Base-by-base conservation (phyloP, 92 coral and sea anemone genomes). In the Zoanthus sansibaricus region DNA sequence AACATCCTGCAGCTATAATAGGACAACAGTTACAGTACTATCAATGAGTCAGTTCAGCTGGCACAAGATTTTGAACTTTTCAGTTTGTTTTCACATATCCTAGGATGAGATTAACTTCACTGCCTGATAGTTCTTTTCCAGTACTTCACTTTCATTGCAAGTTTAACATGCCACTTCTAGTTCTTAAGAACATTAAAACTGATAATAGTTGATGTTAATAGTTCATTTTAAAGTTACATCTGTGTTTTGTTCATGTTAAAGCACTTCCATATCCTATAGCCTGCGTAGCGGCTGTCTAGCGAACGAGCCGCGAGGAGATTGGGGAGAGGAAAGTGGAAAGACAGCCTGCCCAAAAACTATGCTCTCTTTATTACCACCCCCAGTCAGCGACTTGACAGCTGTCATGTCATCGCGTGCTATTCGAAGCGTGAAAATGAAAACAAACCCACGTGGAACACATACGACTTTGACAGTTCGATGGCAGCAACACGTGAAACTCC, bases 171-270 rank as follows among this genome's bases (percentile, higher is more conserved):
- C 25, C 25, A 25, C 25, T 25, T 25, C 70, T 62, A 21, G 71
- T 15, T 14, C 32, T n/a, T 4, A 14, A 64, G 71, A 5, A 17
- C 21, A 64, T 17, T 64, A 21, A 64, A 64, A 64, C 71, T 64
- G 71, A 64, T 64, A 64, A 64, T 64, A 64, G 71, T 64, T 64
- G 20, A 64, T n/a, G 71, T n/a, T 64, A 64, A n/a, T 64, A 64
- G 71, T 62, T 64, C 71, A 64, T 21, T 18, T 64, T 64, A n/a
- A 64, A 64, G 32, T 64, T 25, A 64, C 71, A 64, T 64, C 20
- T 62, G 17, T 62, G 70, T 62, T 62, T 62, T 62, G 70, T 16
- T 62, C 70, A 62, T 62, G 70, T 62, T 62, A 62, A 12, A 62
- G 17, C 17, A 62, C 70, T 62, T 62, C 70, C 70, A 62, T 12